Percentiles rank a stretch among this genome's conserved stretches.
Evolutionary conservation across 2,797 vertebrate species (phyloP).

Genomic region (Sebastes paucispinis): DNA sequence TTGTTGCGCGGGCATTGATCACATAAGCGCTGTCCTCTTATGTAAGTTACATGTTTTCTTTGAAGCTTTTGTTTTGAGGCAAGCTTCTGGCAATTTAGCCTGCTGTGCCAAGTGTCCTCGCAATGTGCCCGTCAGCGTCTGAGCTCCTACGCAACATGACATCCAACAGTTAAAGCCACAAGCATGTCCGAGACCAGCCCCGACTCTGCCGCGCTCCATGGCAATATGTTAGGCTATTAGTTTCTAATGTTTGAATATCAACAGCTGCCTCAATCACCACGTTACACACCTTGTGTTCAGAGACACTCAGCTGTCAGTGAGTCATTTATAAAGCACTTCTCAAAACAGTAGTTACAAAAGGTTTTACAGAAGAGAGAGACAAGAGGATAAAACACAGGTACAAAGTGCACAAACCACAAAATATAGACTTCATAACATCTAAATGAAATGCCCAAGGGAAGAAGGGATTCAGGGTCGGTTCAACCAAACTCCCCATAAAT

Average conservation of each 20-base stretch:
- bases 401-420: constrained; percentile 4
- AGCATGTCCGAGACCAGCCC: constrained; percentile 28
- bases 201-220: constrained; percentile 13
- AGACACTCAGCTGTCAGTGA: constrained; percentile 40
- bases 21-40: constrained; percentile 17
- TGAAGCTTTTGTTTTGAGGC: constrained; percentile 48
- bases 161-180: constrained; percentile 26
- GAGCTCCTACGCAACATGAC: constrained; percentile 31
- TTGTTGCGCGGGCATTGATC: constrained; percentile 29
- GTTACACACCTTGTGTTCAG: neutral
- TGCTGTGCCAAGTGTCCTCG: constrained; percentile 43
- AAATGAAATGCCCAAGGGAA: neutral
- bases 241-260: constrained; percentile 38
- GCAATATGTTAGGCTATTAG: neutral
- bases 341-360: constrained; percentile 27
- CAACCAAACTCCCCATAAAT: neutral
- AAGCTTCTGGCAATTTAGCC: constrained; percentile 28
- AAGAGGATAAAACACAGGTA: neutral
- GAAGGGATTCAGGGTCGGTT: neutral
- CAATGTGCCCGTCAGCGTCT: constrained; percentile 17
- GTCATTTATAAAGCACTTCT: constrained; percentile 19
- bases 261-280: constrained; percentile 9
- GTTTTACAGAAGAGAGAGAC: neutral
- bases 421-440: neutral
- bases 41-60: constrained; percentile 25